Evolutionary conservation across 2,888 invertebrate species (phyloP).

Genomic region (Drosophila gaucha): DNA sequence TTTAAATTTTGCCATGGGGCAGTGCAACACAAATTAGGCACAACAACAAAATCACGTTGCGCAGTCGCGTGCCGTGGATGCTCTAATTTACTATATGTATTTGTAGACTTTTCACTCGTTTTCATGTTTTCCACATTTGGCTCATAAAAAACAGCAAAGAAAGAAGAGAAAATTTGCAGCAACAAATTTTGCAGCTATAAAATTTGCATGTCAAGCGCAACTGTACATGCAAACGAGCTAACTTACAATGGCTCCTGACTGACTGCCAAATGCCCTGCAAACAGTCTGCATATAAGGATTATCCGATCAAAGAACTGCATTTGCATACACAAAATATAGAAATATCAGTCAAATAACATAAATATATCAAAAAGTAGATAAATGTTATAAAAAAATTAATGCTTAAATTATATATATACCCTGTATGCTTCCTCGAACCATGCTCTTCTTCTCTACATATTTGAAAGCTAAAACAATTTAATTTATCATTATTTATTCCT

Average conservation of each 20-base stretch:
- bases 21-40: slow-evolving; percentile 38
- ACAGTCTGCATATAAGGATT: no score
- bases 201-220: slow-evolving; percentile 65
- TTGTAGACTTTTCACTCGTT: slow-evolving; percentile 18
- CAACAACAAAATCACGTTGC: slow-evolving; percentile 34
- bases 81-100: slow-evolving; percentile 48
- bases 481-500: no score
- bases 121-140: slow-evolving; percentile 12
- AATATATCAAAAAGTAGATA: no score
- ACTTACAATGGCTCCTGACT: neutral
- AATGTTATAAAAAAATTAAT: no score
- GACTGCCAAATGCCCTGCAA: slow-evolving; percentile 25
- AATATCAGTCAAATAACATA: no score
- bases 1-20: slow-evolving; percentile 24
- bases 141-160: slow-evolving; percentile 1
- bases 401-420: no score
- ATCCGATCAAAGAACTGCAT: no score
- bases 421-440: no score
- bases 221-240: slow-evolving; percentile 16
- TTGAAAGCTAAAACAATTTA: no score
- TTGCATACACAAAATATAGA: neutral
- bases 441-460: no score
- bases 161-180: slow-evolving; percentile 49
- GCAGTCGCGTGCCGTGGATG: slow-evolving; percentile 58
- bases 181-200: slow-evolving; percentile 21